Evolutionary conservation across 1,140 invertebrate species (phyloP), one percentile per base, ranked within the genome.

Genomic region (Camponotus pennsylvanicus): DNA sequence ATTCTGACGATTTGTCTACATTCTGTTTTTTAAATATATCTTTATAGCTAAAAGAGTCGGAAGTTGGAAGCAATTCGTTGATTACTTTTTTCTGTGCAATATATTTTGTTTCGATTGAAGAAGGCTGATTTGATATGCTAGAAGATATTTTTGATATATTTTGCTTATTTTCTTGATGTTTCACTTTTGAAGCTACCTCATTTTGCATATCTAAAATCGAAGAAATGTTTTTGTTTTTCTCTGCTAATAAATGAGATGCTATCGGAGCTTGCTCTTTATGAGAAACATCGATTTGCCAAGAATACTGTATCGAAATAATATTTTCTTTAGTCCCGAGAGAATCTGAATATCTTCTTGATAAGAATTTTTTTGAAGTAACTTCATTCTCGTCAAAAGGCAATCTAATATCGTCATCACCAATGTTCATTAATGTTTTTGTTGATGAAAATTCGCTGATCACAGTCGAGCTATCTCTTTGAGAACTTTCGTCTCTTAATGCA

Each of bases 361-460:
- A 18, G 73, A 88, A 86, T 57, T 89, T 78, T 64, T 77, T 88
- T 1, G 76, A 57, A 4, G 66, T 3, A 18, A 32, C 18, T 21
- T 69, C 49, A 21, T 75, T 63, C 9, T 89, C 88, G 1, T 92
- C 89, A 59, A 78, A 86, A 61, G 57, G 76, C n/a, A 88, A 85
- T 66, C 40, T 89, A 59, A 34, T 42, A 37, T 92, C 87, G 13
- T 92, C 88, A 13, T 86, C 89, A 27, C 27, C 27, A 49, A 93
- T 89, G 49, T 94, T 93, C 90, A 92, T 93, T 21, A 93, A 57
- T 3, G 93, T 93, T 80, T 89, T 93, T 6, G 91, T 94, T 9
- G 93, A 93, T 0, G 92, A 94, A 83, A 90, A 93, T 83, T 94
- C 92, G 32, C 92, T 94, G 9, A 93, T 88, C 21, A 93, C 88